Base-by-base conservation (phyloP, 2,113 vertebrate species). In the Centrocercus urophasianus region DNA sequence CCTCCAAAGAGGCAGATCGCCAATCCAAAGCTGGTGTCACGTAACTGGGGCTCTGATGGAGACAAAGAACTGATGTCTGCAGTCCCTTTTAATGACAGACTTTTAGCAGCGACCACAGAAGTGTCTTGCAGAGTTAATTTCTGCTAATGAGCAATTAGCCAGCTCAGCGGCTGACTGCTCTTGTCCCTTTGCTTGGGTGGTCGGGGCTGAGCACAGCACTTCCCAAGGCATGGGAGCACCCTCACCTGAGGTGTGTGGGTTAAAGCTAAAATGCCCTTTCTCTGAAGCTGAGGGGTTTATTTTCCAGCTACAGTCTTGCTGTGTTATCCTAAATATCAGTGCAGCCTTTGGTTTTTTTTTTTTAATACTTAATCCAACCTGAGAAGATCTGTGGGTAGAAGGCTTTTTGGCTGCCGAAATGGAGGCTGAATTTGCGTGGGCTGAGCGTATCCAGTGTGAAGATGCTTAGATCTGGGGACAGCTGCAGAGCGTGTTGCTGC, bases 101-200 rank as follows among this genome's bases (percentile, higher is more conserved):
- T 75, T 75, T 13, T 72, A 83, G 45, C 59, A 85, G 22, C 32
- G 89, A 93, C 96, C 93, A 89, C 74, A 93, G 82, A 87, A 92
- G 28, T 42, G 71, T 65, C 84, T 87, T 8, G 19, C 50, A 42
- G 71, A 63, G 78, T 83, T 95, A 63, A 93, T 95, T 96, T 87
- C 1, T 3, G 54, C 93, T 94, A 92, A 95, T 70, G 91, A 93
- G 83, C 77, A 93, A 89, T 94, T 94, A 94, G 80, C 52, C 83
- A 79, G 81, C 87, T 85, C 32, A 1, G 74, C 4, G 12, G 74
- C 32, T 72, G 86, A 28, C 36, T 87, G 54, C 74, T 42, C 18
- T 38, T 15, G 32, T 40, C 27, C 24, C 2, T 2, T 57, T 52
- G 60, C 16, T 38, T 30, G 73, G 75, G 48, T 61, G 40, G 6